Conservation (phyloP, 2,888 invertebrate genomes). For the Drosophila cyrtoloma region DNA sequence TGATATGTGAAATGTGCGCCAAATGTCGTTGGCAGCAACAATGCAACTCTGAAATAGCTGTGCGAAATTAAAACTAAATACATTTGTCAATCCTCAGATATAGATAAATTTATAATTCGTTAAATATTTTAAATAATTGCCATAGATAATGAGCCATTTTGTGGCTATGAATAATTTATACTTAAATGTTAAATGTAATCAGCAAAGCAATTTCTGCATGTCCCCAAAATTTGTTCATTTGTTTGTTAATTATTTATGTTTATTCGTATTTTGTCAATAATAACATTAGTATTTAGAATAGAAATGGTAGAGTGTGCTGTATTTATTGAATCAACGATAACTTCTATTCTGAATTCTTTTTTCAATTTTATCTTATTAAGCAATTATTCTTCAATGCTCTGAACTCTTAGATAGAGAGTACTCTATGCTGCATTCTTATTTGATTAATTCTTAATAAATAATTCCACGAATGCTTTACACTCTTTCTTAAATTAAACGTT, state of each 20-base stretch:
- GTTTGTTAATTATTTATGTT: background rate
- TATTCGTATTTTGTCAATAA: background rate
- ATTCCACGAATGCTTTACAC: constrained; percentile 3
- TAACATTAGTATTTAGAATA: background rate
- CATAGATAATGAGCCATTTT: background rate
- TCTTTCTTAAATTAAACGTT: background rate
- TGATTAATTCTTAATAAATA: background rate
- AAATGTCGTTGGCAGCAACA: constrained; percentile 22
- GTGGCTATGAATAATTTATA: background rate
- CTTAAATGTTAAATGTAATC: background rate
- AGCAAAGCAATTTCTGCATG: background rate
- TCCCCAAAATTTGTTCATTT: background rate
- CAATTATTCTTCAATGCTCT: background rate
- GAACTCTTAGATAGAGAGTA: background rate
- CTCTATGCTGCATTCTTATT: background rate
- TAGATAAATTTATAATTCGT: background rate
- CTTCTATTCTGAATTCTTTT: background rate
- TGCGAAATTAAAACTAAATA: background rate
- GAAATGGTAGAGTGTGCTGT: background rate
- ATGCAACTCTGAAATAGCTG: background rate
- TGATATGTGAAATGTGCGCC: constrained; percentile 1
- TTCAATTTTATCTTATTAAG: background rate
- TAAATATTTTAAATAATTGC: background rate
- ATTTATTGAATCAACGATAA: background rate
- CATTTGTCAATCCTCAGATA: background rate